These are phyloP conservation scores for Notothenia coriiceps DNA, from an alignment of 2,113 vertebrate genomes.

Conservation along the genomic window DNA sequence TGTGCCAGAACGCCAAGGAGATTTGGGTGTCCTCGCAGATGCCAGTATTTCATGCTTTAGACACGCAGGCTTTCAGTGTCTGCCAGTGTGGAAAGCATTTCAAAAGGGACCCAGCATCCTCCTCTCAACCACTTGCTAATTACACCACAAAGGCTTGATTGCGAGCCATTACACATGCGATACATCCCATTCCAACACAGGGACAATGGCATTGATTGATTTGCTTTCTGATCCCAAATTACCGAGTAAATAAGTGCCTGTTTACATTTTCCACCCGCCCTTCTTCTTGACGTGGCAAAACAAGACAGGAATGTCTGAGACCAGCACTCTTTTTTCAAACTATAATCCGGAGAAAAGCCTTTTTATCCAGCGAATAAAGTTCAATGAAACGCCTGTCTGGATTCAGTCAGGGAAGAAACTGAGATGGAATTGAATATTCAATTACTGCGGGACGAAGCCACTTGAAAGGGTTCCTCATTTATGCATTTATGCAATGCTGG, in stretches of 20 bases:
- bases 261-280: conserved; percentile 52
- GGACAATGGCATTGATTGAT: conserved; percentile 56
- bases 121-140: conserved; percentile 68
- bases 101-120: conserved; percentile 22
- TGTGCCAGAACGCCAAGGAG: conserved; percentile 65
- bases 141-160: conserved; percentile 53
- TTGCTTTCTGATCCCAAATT: conserved; percentile 57
- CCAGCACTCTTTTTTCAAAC: conserved; percentile 16
- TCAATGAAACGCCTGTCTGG: conserved; percentile 42
- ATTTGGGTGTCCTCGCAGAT: conserved; percentile 72
- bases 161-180: conserved; percentile 53
- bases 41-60: conserved; percentile 76
- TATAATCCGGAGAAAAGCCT: neutral
- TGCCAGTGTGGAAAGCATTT: conserved; percentile 53
- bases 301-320: conserved; percentile 10
- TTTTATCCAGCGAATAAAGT: conserved; percentile 25
- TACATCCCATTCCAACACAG: conserved; percentile 53
- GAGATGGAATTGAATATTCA: conserved; percentile 59
- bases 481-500: neutral
- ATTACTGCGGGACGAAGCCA: conserved; percentile 27
- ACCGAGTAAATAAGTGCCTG: conserved; percentile 33
- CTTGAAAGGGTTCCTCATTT: conserved; percentile 40
- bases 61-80: conserved; percentile 68
- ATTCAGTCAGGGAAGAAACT: conserved; percentile 22
- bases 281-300: conserved; percentile 31